Evolutionary conservation across 2,797 vertebrate species (phyloP), one percentile per base, ranked within the genome.

Genomic region (Brachymystax lenok): DNA sequence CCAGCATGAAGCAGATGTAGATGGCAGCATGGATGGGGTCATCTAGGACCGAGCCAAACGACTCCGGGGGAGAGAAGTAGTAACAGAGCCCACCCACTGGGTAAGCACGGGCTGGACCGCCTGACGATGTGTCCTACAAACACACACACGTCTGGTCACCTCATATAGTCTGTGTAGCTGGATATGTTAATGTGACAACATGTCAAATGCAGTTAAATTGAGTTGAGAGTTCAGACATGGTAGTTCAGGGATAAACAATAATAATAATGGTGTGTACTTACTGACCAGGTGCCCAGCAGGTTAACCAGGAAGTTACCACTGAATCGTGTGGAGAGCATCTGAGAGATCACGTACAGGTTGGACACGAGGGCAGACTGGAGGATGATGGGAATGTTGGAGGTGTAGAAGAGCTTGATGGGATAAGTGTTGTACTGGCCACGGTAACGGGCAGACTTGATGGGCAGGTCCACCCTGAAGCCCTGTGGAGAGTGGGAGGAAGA

Each of bases 331-430:
- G 98, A 99, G 54, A 99, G 92, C 98, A 99, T 99, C 91, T 99
- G 98, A 79, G 98, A 99, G 90, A 99, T 99, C 75, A 99, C 97
- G 0, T 99, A 99, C 2, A 99, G 92, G 82, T 99, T 99, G 87
- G 98, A 99, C 73, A 99, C 98, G 74, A 99, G 90, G 0, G 98
- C 98, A 0, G 98, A 99, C 90, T 99, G 98, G 80, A 99, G 95
- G 91, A 99, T 99, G 92, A 99, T 99, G 88, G 98, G 98, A 88
- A 99, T 99, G 94, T 99, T 99, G 88, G 98, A 99, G 54, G 98
- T 99, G 75, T 99, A 99, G 93, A 99, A 99, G 28, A 99, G 88
- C 90, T 99, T 99, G 93, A 99, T 99, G 10, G 98, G 98, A 85
- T 99, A 99, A 4, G 97, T 99, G 94, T 98, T 99, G 93, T 99